These are phyloP conservation scores for Pogonocichla stellata DNA, from an alignment of 2,113 vertebrate genomes.

Conservation along the genomic window DNA sequence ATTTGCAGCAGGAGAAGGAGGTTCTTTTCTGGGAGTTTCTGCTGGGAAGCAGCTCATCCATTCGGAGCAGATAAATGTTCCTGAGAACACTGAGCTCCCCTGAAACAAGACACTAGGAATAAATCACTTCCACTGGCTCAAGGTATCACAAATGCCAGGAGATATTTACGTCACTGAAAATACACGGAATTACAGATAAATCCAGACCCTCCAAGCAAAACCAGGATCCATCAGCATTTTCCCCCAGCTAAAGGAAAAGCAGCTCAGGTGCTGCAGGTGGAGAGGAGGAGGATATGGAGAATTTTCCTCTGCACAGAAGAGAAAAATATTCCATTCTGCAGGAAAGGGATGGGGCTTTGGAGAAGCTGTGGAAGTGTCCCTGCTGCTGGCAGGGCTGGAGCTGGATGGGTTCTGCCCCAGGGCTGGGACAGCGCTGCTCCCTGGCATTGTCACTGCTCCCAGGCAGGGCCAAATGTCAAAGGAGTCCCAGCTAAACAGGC, in stretches of 20 bases:
- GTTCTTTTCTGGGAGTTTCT: neutral
- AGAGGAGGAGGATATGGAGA: neutral
- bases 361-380: neutral
- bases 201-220: neutral
- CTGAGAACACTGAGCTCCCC: neutral
- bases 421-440: accelerated
- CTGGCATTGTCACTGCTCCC: neutral
- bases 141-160: neutral
- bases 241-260: neutral
- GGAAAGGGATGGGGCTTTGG: neutral
- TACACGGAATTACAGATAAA: neutral
- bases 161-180: conserved; percentile 22
- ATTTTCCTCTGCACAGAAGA: neutral
- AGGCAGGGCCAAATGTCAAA: neutral
- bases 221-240: neutral
- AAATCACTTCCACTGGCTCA: conserved; percentile 8
- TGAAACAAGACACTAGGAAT: conserved; percentile 27
- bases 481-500: neutral
- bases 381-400: neutral
- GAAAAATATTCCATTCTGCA: neutral
- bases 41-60: neutral
- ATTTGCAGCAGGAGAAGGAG: neutral
- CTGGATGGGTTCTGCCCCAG: neutral
- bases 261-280: neutral
- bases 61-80: conserved; percentile 4